Percentiles rank a stretch among this genome's conserved stretches.
Evolutionary conservation across 2,797 vertebrate species (phyloP).

Genomic region (Eupleurogrammus muticus): DNA sequence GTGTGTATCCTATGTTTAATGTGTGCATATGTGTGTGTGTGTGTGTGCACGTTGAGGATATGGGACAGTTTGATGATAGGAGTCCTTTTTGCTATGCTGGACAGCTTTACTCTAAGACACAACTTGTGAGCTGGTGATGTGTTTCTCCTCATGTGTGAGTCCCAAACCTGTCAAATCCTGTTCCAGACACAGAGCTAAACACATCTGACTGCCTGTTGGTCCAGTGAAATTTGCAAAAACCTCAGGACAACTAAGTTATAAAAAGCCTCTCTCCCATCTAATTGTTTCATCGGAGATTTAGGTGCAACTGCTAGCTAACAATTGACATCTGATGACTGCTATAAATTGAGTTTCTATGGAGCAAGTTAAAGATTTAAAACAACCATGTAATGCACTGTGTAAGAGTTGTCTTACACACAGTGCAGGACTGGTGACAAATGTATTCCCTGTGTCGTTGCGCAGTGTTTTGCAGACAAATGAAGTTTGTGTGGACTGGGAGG

Average conservation of each 20-base stretch:
- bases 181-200: constrained; percentile 69
- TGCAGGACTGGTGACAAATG: constrained; percentile 39
- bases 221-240: constrained; percentile 40
- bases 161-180: constrained; percentile 62
- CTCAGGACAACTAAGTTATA: constrained; percentile 47
- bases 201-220: constrained; percentile 68
- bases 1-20: constrained; percentile 36
- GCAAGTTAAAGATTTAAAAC: constrained; percentile 45
- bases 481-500: constrained; percentile 58
- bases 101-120: constrained; percentile 81
- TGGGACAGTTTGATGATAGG: constrained; percentile 64
- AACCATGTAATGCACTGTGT: constrained; percentile 33
- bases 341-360: constrained; percentile 38
- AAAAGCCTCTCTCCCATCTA: constrained; percentile 49
- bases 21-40: constrained; percentile 22
- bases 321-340: constrained; percentile 45
- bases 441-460: constrained; percentile 44
- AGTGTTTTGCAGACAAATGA: constrained; percentile 51
- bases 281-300: constrained; percentile 53
- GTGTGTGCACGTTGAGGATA: constrained; percentile 30
- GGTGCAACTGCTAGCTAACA: constrained; percentile 46
- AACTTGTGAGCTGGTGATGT: constrained; percentile 85
- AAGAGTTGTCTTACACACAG: constrained; percentile 28
- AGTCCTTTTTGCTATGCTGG: constrained; percentile 82
- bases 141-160: constrained; percentile 73